Evolutionary conservation across 2,797 vertebrate genomes (phyloP).

Genomic region (Parauchenoglanis ngamensis): DNA sequence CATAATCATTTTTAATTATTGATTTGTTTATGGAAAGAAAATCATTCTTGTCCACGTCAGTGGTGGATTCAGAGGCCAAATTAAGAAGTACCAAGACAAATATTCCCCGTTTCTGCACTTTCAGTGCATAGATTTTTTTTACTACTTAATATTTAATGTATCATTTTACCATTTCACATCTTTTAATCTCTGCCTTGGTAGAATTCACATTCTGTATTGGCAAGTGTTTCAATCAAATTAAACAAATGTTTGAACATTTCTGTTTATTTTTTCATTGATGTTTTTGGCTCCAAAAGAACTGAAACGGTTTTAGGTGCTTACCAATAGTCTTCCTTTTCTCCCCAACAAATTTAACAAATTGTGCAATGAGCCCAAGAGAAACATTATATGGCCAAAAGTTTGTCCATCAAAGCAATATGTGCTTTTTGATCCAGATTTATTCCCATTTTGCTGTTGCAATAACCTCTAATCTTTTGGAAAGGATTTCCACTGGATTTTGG

Average conservation of each 20-base stretch:
- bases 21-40: background rate
- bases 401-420: background rate
- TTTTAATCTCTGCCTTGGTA: constrained; percentile 30
- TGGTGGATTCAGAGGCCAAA: constrained; percentile 37
- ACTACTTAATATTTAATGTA: constrained; percentile 56
- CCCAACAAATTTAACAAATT: background rate
- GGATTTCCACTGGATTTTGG: background rate
- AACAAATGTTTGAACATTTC: constrained; percentile 28
- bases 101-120: constrained; percentile 39
- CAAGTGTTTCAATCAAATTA: constrained; percentile 47
- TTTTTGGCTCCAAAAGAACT: constrained; percentile 18
- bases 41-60: constrained; percentile 29
- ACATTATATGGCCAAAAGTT: background rate
- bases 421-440: background rate
- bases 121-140: constrained; percentile 25
- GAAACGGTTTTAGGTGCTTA: constrained; percentile 14
- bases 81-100: constrained; percentile 32
- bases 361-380: background rate
- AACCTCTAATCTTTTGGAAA: background rate
- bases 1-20: constrained; percentile 23
- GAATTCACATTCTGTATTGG: constrained; percentile 38
- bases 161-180: constrained; percentile 38
- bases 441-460: background rate
- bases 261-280: constrained; percentile 18
- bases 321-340: background rate